These are phyloP conservation scores for Crotalus tigris DNA, from an alignment of 2,113 vertebrate genomes.

Conservation along the genomic window DNA sequence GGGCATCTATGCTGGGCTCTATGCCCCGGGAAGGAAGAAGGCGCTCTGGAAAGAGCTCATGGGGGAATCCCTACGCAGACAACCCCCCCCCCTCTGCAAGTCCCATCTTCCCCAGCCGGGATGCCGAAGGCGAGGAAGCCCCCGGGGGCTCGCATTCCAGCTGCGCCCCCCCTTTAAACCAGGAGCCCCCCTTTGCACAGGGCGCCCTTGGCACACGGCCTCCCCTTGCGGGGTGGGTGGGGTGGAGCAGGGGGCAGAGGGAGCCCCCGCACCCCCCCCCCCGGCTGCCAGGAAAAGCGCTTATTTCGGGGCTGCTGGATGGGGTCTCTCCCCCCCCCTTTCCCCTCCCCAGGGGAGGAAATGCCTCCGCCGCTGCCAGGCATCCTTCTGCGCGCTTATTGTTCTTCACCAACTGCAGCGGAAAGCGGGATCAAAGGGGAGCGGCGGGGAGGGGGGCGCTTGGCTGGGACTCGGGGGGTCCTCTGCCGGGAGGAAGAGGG, in stretches of 20 bases:
- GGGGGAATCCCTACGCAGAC: not conserved
- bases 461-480: not conserved
- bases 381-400: slow-evolving; percentile 8
- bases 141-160: no score
- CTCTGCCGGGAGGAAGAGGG: no score
- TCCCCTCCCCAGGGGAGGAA: not conserved
- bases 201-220: no score
- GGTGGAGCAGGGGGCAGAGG: no score
- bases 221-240: not conserved
- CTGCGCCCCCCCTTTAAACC: no score
- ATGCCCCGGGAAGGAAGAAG: no score
- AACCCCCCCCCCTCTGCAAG: no score
- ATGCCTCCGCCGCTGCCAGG: slow-evolving; percentile 6
- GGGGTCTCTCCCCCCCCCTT: not conserved
- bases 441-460: not conserved
- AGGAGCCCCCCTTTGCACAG: not conserved
- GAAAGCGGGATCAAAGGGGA: not conserved
- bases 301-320: not conserved
- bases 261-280: not conserved
- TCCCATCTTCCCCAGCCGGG: no score
- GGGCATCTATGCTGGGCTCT: no score
- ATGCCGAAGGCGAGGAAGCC: not conserved
- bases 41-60: not conserved
- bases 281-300: slow-evolving; percentile 1
- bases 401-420: slow-evolving; percentile 1